Percentiles rank a stretch among this genome's conserved stretches.
These are phyloP conservation scores for Melanotaenia nigrans DNA, from an alignment of 2,797 vertebrate species.

Conservation along the genomic window DNA sequence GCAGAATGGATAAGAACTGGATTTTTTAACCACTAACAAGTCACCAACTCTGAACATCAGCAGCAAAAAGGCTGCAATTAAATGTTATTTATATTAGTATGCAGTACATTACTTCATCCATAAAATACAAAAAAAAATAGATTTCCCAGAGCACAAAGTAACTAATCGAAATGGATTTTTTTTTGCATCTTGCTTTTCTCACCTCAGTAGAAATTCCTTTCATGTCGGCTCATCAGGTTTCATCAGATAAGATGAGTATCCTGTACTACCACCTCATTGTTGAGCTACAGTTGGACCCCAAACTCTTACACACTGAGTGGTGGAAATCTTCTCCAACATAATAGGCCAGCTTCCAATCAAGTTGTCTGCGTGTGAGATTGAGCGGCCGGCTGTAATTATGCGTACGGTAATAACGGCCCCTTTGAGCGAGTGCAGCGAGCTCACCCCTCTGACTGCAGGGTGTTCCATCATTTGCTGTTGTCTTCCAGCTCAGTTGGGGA, in stretches of 20 bases:
- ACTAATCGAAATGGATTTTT: background rate
- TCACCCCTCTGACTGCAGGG: conserved; percentile 53
- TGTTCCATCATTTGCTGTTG: conserved; percentile 60
- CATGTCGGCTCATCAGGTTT: background rate
- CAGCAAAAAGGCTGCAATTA: background rate
- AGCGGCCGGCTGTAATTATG: conserved; percentile 69
- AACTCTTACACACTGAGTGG: conserved; percentile 9
- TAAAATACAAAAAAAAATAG: background rate
- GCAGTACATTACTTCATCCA: background rate
- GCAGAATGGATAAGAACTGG: background rate
- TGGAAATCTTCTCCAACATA: conserved; percentile 35
- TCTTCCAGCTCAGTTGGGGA: conserved; percentile 48
- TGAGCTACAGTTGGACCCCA: conserved; percentile 10
- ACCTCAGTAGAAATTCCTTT: background rate
- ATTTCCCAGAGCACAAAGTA: background rate
- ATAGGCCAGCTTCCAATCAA: conserved; percentile 51
- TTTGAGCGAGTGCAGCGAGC: conserved; percentile 54
- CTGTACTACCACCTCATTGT: background rate
- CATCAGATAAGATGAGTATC: background rate
- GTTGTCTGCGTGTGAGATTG: conserved; percentile 58
- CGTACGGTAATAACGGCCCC: conserved; percentile 61
- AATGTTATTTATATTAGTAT: background rate
- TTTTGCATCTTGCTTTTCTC: background rate
- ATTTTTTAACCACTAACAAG: background rate
- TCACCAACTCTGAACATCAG: background rate